Percentiles rank a stretch among this genome's conserved stretches.
phyloP scores from a whole-genome alignment of 2,888 invertebrate genomes.

The Campoletis raptor region DNA sequence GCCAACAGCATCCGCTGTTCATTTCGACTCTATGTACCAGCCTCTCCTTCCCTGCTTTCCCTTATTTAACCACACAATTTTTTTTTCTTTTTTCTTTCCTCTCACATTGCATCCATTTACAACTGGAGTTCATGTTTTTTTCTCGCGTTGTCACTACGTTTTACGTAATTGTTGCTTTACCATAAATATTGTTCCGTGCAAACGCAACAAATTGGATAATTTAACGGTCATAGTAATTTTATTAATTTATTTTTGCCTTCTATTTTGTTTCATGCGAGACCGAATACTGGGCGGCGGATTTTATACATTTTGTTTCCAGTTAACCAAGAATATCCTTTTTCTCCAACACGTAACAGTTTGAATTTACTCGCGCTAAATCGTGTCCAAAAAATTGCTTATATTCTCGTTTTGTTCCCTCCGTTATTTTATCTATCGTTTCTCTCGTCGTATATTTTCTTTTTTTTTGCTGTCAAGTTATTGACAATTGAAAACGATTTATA shows the following conservation, averaged over 20 bases:
- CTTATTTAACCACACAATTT: not conserved
- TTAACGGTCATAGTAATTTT: not conserved
- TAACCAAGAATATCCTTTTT: not conserved
- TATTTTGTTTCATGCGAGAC: not conserved
- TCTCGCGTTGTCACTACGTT: not conserved
- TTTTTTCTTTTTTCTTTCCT: not conserved
- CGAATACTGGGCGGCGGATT: not conserved
- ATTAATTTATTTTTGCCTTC: not conserved
- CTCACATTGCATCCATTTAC: not conserved
- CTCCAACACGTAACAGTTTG: not conserved
- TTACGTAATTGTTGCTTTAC: not conserved
- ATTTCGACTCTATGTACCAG: slow-evolving; percentile 27
- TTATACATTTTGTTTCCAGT: slow-evolving; percentile 33
- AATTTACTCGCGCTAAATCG: slow-evolving; percentile 32
- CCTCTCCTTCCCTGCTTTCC: slow-evolving; percentile 20
- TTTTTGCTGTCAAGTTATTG: slow-evolving; percentile 17
- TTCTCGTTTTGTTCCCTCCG: slow-evolving; percentile 1
- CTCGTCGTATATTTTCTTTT: not conserved
- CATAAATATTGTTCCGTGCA: not conserved
- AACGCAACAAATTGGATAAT: not conserved
- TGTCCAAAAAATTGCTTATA: slow-evolving; percentile 1
- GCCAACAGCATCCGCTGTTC: slow-evolving; percentile 43
- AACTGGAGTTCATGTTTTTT: not conserved
- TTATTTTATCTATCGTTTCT: slow-evolving; percentile 8
- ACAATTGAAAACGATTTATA: slow-evolving; percentile 44